Evolutionary conservation across 2,888 invertebrate species (phyloP).

Genomic region (Pterostichus madidus): DNA sequence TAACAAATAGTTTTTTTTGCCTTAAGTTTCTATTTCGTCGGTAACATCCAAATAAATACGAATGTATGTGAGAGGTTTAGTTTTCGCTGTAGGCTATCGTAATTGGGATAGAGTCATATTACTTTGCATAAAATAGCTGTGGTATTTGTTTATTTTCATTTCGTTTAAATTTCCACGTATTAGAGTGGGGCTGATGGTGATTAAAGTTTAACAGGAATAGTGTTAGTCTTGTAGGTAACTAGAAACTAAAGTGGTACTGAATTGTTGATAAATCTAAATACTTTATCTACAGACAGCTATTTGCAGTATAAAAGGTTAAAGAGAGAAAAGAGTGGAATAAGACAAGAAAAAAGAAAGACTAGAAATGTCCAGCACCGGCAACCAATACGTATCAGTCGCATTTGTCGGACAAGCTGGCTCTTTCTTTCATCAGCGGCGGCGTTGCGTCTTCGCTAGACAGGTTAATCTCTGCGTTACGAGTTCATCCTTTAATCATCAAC

Average conservation of each 20-base stretch:
- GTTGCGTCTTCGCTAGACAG: conserved; percentile 47
- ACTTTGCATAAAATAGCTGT: too few species aligned
- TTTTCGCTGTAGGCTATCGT: too few species aligned
- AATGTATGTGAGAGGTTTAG: too few species aligned
- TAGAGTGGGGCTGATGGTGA: not conserved
- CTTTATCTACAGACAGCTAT: conserved; percentile 9
- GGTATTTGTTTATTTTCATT: too few species aligned
- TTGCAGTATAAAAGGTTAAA: conserved; percentile 51
- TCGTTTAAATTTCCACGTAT: too few species aligned
- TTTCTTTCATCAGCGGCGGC: conserved; percentile 50
- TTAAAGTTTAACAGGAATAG: conserved; percentile 1
- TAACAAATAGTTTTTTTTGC: too few species aligned
- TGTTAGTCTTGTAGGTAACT: not conserved
- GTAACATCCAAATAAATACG: too few species aligned
- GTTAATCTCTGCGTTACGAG: conserved; percentile 65
- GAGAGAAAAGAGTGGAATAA: conserved; percentile 8
- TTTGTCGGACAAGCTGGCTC: conserved; percentile 56
- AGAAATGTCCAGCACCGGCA: conserved; percentile 13
- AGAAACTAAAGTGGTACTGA: conserved; percentile 21
- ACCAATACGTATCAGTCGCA: conserved; percentile 57
- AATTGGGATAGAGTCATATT: too few species aligned
- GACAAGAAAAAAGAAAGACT: conserved; percentile 23
- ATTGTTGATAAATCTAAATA: conserved; percentile 30
- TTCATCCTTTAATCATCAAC: conserved; percentile 67
- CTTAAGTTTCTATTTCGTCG: too few species aligned